Percentiles rank a stretch among this genome's conserved stretches.
phyloP scores from a whole-genome alignment of 2,113 vertebrate genomes.

The Salvelinus sp. region DNA sequence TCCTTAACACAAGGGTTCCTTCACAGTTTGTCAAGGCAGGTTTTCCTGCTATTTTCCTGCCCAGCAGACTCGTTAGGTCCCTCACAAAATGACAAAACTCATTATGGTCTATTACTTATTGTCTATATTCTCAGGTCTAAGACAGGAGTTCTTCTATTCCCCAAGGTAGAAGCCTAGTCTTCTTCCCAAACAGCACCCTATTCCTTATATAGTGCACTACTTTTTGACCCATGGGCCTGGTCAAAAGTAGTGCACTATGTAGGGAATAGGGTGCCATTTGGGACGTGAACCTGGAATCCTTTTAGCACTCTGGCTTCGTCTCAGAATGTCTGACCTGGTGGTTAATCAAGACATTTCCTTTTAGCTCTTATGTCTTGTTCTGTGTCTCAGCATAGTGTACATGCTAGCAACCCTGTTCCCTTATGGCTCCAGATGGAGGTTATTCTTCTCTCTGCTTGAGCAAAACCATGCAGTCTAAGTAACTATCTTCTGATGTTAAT shows the following conservation, averaged over 20 bases:
- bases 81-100: constrained; percentile 34
- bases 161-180: constrained; percentile 18
- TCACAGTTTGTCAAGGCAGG: no score
- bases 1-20: not conserved
- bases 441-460: not conserved
- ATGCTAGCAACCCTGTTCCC: not conserved
- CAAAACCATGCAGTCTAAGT: not conserved
- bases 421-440: not conserved
- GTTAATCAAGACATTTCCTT: no score
- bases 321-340: no score
- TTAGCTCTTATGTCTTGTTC: no score
- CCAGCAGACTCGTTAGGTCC: constrained; percentile 54
- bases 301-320: no score
- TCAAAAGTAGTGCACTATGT: no score
- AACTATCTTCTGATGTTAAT: not conserved
- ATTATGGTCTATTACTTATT: constrained; percentile 36
- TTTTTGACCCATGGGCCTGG: no score
- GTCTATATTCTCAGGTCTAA: no score
- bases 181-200: no score
- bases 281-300: no score
- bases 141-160: not conserved
- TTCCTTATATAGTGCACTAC: no score
- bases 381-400: not conserved
- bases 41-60: not conserved
- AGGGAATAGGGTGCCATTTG: no score